phyloP scores from a whole-genome alignment of 2,797 vertebrate genomes.

The Toxotes lorentzi region DNA sequence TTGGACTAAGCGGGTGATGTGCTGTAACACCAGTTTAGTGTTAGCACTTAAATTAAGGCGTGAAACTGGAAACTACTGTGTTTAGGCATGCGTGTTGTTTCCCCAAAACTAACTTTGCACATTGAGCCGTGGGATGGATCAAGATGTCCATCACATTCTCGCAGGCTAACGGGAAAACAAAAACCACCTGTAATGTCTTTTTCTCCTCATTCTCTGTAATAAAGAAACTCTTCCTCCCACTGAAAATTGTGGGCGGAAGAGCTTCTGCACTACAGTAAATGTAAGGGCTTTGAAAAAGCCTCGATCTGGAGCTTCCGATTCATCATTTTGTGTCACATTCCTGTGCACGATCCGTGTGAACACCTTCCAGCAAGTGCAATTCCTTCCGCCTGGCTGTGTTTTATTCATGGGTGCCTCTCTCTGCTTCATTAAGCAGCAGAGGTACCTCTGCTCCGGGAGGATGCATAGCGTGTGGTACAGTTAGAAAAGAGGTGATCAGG shows the following conservation, averaged over 20 bases:
- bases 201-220: slow-evolving; percentile 17
- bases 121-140: slow-evolving; percentile 50
- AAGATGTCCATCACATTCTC: slow-evolving; percentile 50
- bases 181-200: slow-evolving; percentile 25
- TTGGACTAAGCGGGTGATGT: neutral
- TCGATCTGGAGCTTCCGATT: slow-evolving; percentile 55
- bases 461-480: slow-evolving; percentile 44
- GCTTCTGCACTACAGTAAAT: slow-evolving; percentile 51
- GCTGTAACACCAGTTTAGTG: neutral
- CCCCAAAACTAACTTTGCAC: slow-evolving; percentile 39
- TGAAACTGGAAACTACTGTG: slow-evolving; percentile 54
- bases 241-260: slow-evolving; percentile 13
- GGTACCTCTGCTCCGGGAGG: slow-evolving; percentile 40
- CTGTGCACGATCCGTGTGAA: slow-evolving; percentile 66
- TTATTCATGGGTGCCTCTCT: slow-evolving; percentile 72
- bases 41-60: slow-evolving; percentile 4
- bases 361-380: slow-evolving; percentile 70
- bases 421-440: slow-evolving; percentile 72
- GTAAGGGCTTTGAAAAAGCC: slow-evolving; percentile 32
- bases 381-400: slow-evolving; percentile 75
- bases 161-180: slow-evolving; percentile 51
- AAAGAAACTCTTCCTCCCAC: slow-evolving; percentile 29
- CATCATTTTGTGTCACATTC: slow-evolving; percentile 74
- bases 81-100: slow-evolving; percentile 14
- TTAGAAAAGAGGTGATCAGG: slow-evolving; percentile 44